Conservation (phyloP, 2,888 invertebrate species). For the Tribolium freemani region DNA sequence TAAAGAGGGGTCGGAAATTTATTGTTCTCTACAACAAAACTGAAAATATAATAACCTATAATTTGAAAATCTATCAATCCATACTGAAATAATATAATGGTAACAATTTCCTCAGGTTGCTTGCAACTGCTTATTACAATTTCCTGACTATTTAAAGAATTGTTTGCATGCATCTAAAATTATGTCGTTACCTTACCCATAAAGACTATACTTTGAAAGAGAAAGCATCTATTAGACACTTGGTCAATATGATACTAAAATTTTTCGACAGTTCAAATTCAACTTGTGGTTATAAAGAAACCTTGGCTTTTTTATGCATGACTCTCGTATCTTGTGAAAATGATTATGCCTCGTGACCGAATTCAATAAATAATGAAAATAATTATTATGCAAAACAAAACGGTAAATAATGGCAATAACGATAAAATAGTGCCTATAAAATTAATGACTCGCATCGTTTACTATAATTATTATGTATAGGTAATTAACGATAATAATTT, state of each 20-base stretch:
- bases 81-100: slow-evolving; percentile 10
- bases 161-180: slow-evolving; percentile 5
- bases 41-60: slow-evolving; percentile 5
- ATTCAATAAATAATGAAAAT: slow-evolving; percentile 22
- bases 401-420: slow-evolving; percentile 18
- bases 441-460: slow-evolving; percentile 26
- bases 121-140: slow-evolving; percentile 14
- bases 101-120: slow-evolving; percentile 13
- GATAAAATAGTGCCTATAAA: slow-evolving; percentile 23
- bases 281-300: background rate
- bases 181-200: background rate
- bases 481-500: slow-evolving; percentile 22
- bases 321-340: background rate
- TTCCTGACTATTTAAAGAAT: slow-evolving; percentile 8
- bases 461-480: slow-evolving; percentile 21
- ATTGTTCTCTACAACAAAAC: background rate
- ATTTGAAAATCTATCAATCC: slow-evolving; percentile 22
- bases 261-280: background rate
- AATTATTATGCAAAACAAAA: slow-evolving; percentile 20
- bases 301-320: background rate
- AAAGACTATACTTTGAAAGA: background rate
- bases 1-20: background rate
- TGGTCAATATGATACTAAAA: background rate
- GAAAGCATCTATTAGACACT: background rate
- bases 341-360: slow-evolving; percentile 8